phyloP scores from a whole-genome alignment of 2,113 vertebrate genomes.

The Tyto alba region DNA sequence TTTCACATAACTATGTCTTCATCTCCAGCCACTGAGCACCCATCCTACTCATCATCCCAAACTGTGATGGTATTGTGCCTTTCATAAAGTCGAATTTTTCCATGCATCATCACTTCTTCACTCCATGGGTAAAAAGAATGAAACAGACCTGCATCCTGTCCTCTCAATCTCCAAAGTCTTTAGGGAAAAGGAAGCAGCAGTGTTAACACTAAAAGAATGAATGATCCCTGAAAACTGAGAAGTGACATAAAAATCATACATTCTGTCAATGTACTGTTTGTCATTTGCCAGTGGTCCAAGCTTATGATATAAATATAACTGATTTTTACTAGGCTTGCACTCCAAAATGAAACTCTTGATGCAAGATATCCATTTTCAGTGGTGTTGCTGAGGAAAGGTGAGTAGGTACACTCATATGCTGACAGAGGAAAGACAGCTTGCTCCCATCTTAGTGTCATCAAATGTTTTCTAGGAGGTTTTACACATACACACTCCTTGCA shows the following conservation, averaged over 20 bases:
- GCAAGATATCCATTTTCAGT: not conserved
- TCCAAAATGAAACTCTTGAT: not conserved
- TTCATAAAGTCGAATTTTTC: not conserved
- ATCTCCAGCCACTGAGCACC: not conserved
- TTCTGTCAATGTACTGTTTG: not conserved
- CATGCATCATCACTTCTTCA: not conserved
- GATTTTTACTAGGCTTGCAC: not conserved
- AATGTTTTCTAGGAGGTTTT: not conserved
- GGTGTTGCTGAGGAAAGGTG: not conserved
- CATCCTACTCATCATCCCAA: not conserved
- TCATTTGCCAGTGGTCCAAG: not conserved
- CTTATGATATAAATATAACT: not conserved
- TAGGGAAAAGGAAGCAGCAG: not conserved
- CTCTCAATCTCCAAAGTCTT: not conserved
- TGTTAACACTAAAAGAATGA: not conserved
- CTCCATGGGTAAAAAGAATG: not conserved
- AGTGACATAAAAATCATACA: not conserved
- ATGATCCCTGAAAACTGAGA: not conserved
- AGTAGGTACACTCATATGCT: not conserved
- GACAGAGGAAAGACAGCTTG: not conserved
- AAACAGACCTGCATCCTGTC: not conserved
- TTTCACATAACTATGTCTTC: not conserved
- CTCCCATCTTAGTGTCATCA: not conserved
- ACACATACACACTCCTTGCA: not conserved
- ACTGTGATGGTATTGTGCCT: not conserved